These are phyloP conservation scores for Lamprotornis superbus DNA, from an alignment of 2,113 vertebrate species.

Conservation along the genomic window DNA sequence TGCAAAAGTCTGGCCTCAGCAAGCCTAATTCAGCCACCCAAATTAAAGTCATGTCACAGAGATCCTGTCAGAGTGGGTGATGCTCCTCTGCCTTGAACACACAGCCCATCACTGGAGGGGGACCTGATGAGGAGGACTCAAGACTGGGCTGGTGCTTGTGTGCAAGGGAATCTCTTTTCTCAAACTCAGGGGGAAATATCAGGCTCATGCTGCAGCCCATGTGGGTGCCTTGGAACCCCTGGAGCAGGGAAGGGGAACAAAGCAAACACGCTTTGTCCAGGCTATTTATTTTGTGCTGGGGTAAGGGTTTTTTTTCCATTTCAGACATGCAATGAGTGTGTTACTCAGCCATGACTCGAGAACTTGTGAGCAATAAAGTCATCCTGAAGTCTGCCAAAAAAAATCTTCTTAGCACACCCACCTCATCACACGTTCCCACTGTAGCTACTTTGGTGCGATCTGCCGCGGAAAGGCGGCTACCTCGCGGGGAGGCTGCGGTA, in stretches of 20 bases:
- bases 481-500: not conserved
- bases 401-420: slow-evolving; percentile 61
- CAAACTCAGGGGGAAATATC: not conserved
- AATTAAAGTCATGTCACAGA: not conserved
- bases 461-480: slow-evolving; percentile 8
- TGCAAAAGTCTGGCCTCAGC: not conserved
- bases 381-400: slow-evolving; percentile 60
- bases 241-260: not conserved
- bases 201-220: not conserved
- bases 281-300: slow-evolving; percentile 50
- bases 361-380: slow-evolving; percentile 69
- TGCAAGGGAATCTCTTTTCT: not conserved
- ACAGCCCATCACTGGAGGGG: not conserved
- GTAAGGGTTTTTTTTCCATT: not conserved
- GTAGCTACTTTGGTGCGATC: slow-evolving; percentile 26
- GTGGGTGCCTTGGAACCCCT: not conserved
- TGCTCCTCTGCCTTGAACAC: not conserved
- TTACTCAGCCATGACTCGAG: slow-evolving; percentile 66
- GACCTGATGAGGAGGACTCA: fast-evolving
- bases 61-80: fast-evolving
- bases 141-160: not conserved
- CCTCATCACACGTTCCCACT: slow-evolving; percentile 62
- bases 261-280: not conserved
- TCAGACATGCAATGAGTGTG: slow-evolving; percentile 41
- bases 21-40: not conserved